Conservation (phyloP, 92 coral and sea anemone species). For the Siderastrea radians region DNA sequence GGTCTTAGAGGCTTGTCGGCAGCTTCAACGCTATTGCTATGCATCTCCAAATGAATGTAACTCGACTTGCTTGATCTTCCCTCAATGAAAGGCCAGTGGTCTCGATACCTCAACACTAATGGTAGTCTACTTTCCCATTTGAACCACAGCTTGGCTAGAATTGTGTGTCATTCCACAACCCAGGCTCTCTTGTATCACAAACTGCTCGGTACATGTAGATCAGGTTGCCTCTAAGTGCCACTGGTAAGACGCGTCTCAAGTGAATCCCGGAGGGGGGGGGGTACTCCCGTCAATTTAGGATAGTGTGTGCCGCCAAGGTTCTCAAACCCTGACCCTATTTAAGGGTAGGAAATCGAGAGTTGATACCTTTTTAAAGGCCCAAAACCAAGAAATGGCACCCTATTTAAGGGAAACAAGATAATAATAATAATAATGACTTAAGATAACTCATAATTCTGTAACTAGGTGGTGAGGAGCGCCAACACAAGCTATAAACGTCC, state of each 20-base stretch:
- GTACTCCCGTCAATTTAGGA: too few relatives aligned
- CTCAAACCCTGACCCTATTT: too few relatives aligned
- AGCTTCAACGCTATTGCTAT: conserved; percentile 45
- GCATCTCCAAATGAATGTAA: conserved; percentile 58
- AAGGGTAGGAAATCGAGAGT: too few relatives aligned
- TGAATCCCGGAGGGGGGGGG: too few relatives aligned
- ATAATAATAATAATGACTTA: too few relatives aligned
- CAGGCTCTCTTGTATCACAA: conserved; percentile 63
- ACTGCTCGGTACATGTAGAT: conserved; percentile 50
- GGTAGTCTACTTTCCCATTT: conserved; percentile 64
- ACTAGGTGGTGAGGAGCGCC: too few relatives aligned
- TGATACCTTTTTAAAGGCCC: too few relatives aligned
- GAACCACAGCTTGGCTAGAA: conserved; percentile 32
- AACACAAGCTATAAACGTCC: too few relatives aligned
- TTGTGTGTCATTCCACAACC: conserved; percentile 42
- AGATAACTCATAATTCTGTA: too few relatives aligned
- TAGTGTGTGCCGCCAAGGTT: too few relatives aligned
- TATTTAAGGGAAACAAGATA: too few relatives aligned
- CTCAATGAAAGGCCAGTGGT: conserved; percentile 43
- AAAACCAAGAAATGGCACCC: too few relatives aligned
- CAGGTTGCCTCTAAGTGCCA: conserved; percentile 57
- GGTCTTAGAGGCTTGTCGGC: conserved; percentile 54
- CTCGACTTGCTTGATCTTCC: conserved; percentile 32
- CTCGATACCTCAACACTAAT: conserved; percentile 35
- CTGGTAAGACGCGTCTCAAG: conserved; percentile 55